A percentile compares a stretch with the other conserved stretches of the same genome.
Conservation (phyloP, 2,113 vertebrate species). For the Agapornis roseicollis region DNA sequence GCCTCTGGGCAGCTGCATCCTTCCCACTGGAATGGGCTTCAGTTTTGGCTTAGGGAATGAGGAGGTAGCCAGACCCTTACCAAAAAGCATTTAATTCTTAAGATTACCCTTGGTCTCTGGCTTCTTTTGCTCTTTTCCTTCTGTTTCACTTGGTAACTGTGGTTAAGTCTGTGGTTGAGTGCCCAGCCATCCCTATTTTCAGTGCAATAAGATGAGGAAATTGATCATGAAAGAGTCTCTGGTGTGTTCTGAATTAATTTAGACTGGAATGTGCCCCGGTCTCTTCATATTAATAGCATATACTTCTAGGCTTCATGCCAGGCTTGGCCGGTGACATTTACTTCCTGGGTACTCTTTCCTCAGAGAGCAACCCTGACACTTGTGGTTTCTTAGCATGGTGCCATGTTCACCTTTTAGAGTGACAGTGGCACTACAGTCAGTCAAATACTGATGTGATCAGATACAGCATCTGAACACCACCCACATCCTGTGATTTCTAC, state of each 20-base stretch:
- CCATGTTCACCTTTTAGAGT: not conserved
- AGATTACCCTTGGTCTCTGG: not conserved
- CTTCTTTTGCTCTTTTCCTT: not conserved
- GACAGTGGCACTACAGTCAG: not conserved
- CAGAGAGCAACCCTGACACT: not conserved
- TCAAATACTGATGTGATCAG: not conserved
- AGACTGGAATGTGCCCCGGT: not conserved
- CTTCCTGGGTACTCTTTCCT: not conserved
- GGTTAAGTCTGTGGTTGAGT: not conserved
- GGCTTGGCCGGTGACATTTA: not conserved
- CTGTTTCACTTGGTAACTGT: not conserved
- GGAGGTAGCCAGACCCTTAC: not conserved
- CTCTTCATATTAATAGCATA: not conserved
- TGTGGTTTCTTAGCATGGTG: rapidly evolving
- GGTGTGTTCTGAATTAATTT: not conserved
- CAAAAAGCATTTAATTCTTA: not conserved
- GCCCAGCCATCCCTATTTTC: not conserved
- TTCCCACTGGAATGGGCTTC: not conserved
- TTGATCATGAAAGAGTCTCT: not conserved
- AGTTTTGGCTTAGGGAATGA: not conserved
- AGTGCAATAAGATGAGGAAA: not conserved
- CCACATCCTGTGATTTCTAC: not conserved
- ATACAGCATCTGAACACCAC: not conserved
- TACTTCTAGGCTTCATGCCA: not conserved
- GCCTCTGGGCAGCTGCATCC: not conserved